Conservation (phyloP, 2,113 vertebrate genomes). For the Chiloscyllium plagiosum region DNA sequence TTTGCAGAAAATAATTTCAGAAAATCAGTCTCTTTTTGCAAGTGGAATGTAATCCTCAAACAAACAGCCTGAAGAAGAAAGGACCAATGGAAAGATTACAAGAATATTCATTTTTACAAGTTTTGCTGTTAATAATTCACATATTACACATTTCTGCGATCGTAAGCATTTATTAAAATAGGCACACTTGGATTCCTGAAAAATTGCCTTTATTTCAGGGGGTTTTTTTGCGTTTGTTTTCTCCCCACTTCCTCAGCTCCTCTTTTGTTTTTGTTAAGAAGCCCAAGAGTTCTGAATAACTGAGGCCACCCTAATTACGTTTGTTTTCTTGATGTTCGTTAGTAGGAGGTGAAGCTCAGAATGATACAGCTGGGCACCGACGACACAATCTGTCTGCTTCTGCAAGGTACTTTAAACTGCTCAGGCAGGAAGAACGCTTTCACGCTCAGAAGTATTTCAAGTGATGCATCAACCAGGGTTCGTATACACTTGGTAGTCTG, state of each 20-base stretch:
- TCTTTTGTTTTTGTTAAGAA: not conserved
- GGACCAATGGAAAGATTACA: not conserved
- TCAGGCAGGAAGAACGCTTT: slow-evolving; percentile 28
- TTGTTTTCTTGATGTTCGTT: slow-evolving; percentile 37
- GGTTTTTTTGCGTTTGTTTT: not conserved
- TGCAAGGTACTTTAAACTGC: slow-evolving; percentile 28
- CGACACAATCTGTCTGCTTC: slow-evolving; percentile 19
- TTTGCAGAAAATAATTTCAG: not conserved
- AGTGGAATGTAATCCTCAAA: not conserved
- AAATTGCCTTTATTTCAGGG: slow-evolving; percentile 14
- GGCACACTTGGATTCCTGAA: not conserved
- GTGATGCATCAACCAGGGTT: slow-evolving; percentile 32
- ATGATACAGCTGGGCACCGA: slow-evolving; percentile 8
- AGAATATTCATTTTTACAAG: not conserved
- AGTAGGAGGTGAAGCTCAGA: slow-evolving; percentile 24
- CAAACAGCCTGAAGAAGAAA: not conserved
- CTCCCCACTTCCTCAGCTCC: not conserved
- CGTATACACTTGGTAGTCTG: slow-evolving; percentile 22
- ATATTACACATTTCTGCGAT: slow-evolving; percentile 11
- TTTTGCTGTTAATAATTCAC: not conserved
- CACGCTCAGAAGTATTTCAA: slow-evolving; percentile 14
- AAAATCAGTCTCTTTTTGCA: not conserved
- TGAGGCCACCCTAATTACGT: slow-evolving; percentile 33
- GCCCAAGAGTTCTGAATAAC: slow-evolving; percentile 14
- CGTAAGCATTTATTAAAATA: not conserved